Conservation (phyloP, 2,113 vertebrate genomes). For the Baryphthengus martii region DNA sequence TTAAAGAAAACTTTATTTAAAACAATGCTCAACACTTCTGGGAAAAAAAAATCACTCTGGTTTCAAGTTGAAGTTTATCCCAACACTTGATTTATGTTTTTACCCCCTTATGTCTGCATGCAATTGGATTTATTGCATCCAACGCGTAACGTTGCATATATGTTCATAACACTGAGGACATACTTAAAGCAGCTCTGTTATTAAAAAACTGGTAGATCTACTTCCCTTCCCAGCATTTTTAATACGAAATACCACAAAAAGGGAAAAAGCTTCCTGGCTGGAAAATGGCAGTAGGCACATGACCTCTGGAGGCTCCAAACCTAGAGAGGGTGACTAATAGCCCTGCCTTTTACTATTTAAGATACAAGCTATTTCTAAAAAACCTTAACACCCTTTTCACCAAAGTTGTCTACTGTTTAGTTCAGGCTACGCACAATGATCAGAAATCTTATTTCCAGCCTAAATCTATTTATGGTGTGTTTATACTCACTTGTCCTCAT, state of each 20-base stretch:
- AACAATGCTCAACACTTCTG: background rate
- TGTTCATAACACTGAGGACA: background rate
- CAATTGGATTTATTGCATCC: background rate
- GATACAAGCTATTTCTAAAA: background rate
- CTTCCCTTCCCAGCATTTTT: background rate
- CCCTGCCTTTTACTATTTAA: background rate
- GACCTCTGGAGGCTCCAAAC: background rate
- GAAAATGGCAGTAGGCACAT: background rate
- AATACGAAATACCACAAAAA: background rate
- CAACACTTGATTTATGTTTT: background rate
- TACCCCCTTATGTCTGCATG: background rate
- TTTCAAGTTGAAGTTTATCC: background rate
- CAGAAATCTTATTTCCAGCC: conserved; percentile 9
- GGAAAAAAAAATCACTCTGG: background rate
- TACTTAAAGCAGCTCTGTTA: background rate
- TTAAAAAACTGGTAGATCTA: background rate
- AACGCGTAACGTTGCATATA: background rate
- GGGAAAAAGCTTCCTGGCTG: background rate
- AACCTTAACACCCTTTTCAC: background rate
- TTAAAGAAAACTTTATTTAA: background rate
- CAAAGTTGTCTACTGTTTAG: background rate
- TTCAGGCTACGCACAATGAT: too few relatives aligned
- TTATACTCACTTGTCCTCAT: conserved; percentile 17
- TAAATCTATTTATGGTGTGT: conserved; percentile 13
- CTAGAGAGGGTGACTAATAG: background rate